These are phyloP conservation scores for Paramisgurnus dabryanus DNA, from an alignment of 2,113 vertebrate genomes.

Conservation along the genomic window DNA sequence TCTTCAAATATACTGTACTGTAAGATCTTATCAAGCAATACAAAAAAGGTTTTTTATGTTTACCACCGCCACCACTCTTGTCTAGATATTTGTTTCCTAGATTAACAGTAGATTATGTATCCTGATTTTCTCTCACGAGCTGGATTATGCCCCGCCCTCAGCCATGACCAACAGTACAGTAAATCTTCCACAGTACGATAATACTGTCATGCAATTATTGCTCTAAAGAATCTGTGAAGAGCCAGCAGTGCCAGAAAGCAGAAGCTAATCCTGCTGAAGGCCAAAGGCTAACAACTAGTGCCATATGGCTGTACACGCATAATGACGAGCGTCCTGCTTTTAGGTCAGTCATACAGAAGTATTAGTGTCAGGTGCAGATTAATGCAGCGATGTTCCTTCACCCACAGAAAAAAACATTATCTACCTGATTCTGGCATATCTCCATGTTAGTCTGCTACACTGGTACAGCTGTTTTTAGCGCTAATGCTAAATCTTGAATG, in stretches of 20 bases:
- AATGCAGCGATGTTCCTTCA: conserved; percentile 72
- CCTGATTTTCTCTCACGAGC: conserved; percentile 58
- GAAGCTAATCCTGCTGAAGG: conserved; percentile 77
- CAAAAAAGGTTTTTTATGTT: not conserved
- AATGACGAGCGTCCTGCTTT: conserved; percentile 72
- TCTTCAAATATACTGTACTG: too few relatives aligned
- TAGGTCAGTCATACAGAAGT: conserved; percentile 81
- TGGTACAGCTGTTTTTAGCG: conserved; percentile 20
- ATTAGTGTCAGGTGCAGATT: conserved; percentile 85
- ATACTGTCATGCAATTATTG: conserved; percentile 80
- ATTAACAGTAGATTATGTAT: conserved; percentile 63
- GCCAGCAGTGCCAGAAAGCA: conserved; percentile 74
- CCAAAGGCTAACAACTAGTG: conserved; percentile 74
- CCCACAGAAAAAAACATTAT: conserved; percentile 61
- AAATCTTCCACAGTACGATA: conserved; percentile 74
- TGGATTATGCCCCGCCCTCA: conserved; percentile 54
- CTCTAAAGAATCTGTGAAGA: conserved; percentile 78
- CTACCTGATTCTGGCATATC: conserved; percentile 58
- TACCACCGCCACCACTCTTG: not conserved
- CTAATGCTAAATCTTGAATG: conserved; percentile 11
- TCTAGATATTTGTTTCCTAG: conserved; percentile 14
- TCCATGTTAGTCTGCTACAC: conserved; percentile 8
- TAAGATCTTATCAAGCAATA: not conserved
- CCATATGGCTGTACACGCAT: conserved; percentile 75
- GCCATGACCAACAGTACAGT: conserved; percentile 64